Percentiles rank a stretch among this genome's conserved stretches.
Evolutionary conservation across 1,140 invertebrate species (phyloP).

Genomic region (Nixonia krombeini): DNA sequence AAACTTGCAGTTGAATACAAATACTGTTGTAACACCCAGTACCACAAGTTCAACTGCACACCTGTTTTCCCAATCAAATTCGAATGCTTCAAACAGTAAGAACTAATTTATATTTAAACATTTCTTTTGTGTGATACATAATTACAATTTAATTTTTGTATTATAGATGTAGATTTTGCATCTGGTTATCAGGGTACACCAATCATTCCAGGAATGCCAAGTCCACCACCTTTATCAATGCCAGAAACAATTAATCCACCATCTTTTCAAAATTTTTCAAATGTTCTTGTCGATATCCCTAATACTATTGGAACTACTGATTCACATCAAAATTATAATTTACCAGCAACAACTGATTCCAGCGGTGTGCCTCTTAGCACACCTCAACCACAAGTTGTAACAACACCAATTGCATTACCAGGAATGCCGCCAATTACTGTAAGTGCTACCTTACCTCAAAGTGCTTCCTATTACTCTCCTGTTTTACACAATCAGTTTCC

Average conservation of each 20-base stretch:
- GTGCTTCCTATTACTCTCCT: constrained; percentile 54
- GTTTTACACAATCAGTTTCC: constrained; percentile 50
- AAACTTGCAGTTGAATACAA: constrained; percentile 33
- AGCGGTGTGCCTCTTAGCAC: constrained; percentile 32
- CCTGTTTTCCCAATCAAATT: constrained; percentile 52
- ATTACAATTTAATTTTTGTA: constrained; percentile 29
- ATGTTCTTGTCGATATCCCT: constrained; percentile 13
- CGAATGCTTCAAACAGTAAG: constrained; percentile 54
- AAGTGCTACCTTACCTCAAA: constrained; percentile 78
- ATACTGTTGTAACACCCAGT: constrained; percentile 42
- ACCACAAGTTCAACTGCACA: constrained; percentile 51
- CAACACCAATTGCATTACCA: constrained; percentile 82
- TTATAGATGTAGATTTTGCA: constrained; percentile 39
- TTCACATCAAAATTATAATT: constrained; percentile 37
- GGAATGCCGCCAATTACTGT: constrained; percentile 89
- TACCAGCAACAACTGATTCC: constrained; percentile 24
- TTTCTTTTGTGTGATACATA: constrained; percentile 12
- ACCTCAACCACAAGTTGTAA: constrained; percentile 67
- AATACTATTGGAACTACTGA: background rate
- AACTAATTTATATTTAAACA: constrained; percentile 4
- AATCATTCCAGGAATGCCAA: constrained; percentile 76
- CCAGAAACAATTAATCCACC: constrained; percentile 21
- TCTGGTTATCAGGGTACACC: constrained; percentile 59
- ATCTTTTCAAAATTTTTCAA: constrained; percentile 17
- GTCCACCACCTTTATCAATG: constrained; percentile 59